Conservation (phyloP, 2,113 vertebrate species). For the Scartelaos histophorus region DNA sequence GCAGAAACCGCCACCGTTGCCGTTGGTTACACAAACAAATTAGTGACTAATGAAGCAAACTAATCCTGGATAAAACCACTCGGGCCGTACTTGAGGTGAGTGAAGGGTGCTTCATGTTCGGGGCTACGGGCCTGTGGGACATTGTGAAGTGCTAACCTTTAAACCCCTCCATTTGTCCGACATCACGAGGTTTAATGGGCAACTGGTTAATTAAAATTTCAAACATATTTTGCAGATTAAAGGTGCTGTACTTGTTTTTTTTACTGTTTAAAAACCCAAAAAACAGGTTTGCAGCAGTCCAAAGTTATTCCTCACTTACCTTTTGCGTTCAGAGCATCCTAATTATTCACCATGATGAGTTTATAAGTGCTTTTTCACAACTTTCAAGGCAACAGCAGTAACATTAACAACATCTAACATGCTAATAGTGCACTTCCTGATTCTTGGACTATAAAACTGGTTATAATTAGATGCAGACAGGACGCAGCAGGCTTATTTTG, state of each 20-base stretch:
- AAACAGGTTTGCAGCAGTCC: no score
- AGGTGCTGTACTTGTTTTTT: background rate
- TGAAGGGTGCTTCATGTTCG: background rate
- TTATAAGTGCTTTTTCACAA: no score
- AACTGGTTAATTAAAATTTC: background rate
- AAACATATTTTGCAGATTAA: background rate
- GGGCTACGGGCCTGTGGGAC: background rate
- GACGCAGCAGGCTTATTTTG: no score
- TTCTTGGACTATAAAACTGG: no score
- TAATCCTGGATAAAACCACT: constrained; percentile 7
- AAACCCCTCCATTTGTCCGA: background rate
- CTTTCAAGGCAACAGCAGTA: no score
- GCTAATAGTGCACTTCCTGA: no score
- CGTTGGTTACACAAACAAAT: constrained; percentile 13
- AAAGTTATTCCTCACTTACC: no score
- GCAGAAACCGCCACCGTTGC: background rate
- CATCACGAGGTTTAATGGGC: background rate
- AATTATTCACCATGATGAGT: no score
- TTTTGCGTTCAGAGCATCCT: no score
- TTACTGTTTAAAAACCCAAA: no score
- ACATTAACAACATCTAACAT: no score
- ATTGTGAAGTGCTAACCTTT: background rate
- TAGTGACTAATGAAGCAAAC: constrained; percentile 8
- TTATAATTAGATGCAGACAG: no score
- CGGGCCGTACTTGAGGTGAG: background rate